Evolutionary conservation across 2,113 vertebrate genomes (phyloP), one percentile per base, ranked within the genome.

Genomic region (Lagopus leucura): DNA sequence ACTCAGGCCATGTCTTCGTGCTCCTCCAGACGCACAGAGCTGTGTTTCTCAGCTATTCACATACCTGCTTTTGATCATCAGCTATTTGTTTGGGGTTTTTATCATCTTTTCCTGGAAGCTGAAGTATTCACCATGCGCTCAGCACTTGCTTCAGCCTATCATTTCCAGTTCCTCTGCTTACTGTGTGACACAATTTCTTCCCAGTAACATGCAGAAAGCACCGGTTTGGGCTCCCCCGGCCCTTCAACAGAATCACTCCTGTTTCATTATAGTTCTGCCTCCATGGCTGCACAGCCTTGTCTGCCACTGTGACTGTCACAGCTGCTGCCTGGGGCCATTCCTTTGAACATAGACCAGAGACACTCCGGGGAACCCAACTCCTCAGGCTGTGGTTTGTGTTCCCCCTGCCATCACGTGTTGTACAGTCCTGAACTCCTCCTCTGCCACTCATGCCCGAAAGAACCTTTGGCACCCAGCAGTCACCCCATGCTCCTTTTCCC

Each of bases 21-120:
- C 1, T 0, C 42, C 45, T 76, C 75, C 86, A 90, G 64, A 91
- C 27, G 34, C 55, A 36, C 60, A 57, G 64, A 67, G 65, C 69
- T 71, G 82, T 92, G 75, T 40, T 88, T 64, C 16, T 76, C 82
- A 86, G 75, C 82, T 86, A 13, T n/a, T 74, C 79, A 71, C 1
- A 1, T 85, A 93, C 84, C 82, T 93, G 89, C 67, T 90, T 88
- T 89, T 82, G 87, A 95, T 88, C 75, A 91, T 36, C 2, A 2
- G n/a, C 82, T 78, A 32, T 65, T 90, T 92, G 77, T 87, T 90
- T 91, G 90, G 48, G 8, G 25, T 1, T 57, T 88, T 91, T 38
- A 28, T 63, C 82, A 86, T 73, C 42, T 81, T 74, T 67, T 63
- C 52, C 55, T 83, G 52, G 32, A 76, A 77, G 63, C 57, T 5